A percentile compares a stretch with the other conserved stretches of the same genome.
Conservation (phyloP, 2,113 vertebrate genomes). For the Tauraco erythrolophus region DNA sequence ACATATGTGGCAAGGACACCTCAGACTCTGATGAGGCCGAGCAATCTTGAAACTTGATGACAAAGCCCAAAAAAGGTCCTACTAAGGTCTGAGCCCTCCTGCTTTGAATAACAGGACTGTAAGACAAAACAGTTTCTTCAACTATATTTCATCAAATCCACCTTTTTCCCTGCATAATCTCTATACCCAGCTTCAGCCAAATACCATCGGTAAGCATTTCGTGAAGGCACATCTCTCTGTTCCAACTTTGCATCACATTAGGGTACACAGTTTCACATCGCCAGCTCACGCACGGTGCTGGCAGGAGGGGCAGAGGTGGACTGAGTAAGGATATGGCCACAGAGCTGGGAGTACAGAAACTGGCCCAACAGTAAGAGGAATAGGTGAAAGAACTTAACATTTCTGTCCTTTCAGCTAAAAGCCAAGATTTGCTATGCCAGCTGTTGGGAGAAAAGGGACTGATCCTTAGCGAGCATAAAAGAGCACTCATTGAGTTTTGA, state of each 20-base stretch:
- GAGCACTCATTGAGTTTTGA: neutral
- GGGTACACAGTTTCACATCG: neutral
- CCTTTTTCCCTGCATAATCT: neutral
- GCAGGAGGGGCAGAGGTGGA: neutral
- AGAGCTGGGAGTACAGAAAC: neutral
- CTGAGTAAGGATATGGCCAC: neutral
- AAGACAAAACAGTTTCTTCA: neutral
- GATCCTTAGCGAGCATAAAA: neutral
- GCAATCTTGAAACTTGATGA: neutral
- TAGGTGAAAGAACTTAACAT: neutral
- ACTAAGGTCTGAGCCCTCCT: neutral
- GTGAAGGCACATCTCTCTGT: neutral
- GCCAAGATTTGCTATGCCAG: neutral
- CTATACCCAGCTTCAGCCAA: neutral
- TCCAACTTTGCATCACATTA: neutral
- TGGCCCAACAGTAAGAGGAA: neutral
- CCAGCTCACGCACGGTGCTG: neutral
- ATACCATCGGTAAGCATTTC: neutral
- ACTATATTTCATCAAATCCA: neutral
- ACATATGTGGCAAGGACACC: neutral
- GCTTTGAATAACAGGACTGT: neutral
- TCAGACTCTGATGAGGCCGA: neutral
- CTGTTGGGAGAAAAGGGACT: neutral
- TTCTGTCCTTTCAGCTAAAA: neutral
- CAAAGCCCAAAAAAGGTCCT: neutral